Evolutionary conservation across 1,140 invertebrate species (phyloP).

Genomic region (Sitobion miscanthi): DNA sequence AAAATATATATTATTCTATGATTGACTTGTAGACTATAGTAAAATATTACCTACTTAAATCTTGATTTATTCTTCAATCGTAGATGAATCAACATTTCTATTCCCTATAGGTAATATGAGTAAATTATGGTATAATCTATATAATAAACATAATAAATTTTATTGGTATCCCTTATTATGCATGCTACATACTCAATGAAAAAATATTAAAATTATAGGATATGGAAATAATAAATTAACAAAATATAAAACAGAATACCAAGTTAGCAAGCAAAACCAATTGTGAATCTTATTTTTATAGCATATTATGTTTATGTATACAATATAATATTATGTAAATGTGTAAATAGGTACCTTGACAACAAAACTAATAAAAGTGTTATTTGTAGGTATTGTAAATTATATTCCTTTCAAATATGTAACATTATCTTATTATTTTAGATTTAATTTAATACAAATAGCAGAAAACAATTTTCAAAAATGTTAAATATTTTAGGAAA

Average conservation of each 20-base stretch:
- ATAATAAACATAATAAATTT: background rate
- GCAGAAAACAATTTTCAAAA: background rate
- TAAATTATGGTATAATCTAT: background rate
- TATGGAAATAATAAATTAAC: background rate
- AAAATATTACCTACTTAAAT: background rate
- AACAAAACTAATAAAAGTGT: background rate
- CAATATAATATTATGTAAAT: background rate
- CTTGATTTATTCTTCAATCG: background rate
- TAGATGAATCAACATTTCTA: background rate
- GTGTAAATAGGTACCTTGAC: conserved; percentile 18
- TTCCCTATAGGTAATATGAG: background rate
- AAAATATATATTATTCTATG: background rate
- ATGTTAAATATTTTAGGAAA: background rate
- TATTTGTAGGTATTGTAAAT: background rate
- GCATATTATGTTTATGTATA: background rate
- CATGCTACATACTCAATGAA: too few relatives aligned
- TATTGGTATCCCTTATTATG: background rate
- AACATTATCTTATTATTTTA: background rate
- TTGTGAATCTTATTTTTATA: background rate
- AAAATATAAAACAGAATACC: background rate
- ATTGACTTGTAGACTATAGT: background rate
- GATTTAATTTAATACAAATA: background rate
- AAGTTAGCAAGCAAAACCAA: background rate
- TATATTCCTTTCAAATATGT: background rate
- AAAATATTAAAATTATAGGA: too few relatives aligned